Conservation (phyloP, 2,113 vertebrate genomes). For the Xyrauchen texanus region DNA sequence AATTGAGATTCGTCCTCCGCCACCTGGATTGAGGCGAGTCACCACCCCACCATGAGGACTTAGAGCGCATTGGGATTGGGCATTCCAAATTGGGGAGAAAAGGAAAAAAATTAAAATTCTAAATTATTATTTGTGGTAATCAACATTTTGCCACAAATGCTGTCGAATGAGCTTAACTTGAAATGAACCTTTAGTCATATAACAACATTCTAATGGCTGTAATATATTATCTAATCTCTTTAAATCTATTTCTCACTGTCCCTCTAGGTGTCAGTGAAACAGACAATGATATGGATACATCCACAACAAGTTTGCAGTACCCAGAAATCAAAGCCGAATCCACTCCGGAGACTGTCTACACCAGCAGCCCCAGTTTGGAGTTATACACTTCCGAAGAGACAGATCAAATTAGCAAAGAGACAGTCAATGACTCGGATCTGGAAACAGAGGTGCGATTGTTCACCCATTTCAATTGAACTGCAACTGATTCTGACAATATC, state of each 20-base stretch:
- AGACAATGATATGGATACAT: constrained; percentile 43
- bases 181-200: neutral
- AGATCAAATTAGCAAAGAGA: neutral
- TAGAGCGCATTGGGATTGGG: no score
- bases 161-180: no score
- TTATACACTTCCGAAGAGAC: neutral
- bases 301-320: constrained; percentile 8
- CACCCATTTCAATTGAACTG: neutral
- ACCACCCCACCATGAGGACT: no score
- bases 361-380: constrained; percentile 48
- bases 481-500: constrained; percentile 29
- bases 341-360: constrained; percentile 25
- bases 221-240: neutral
- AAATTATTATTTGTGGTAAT: no score
- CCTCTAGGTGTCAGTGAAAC: constrained; percentile 31
- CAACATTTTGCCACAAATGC: no score
- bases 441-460: constrained; percentile 32
- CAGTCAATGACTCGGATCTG: neutral
- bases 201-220: neutral
- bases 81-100: no score
- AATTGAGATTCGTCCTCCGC: no score
- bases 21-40: no score
- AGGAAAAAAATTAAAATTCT: no score
- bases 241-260: neutral
- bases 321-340: constrained; percentile 45